A percentile compares a stretch with the other conserved stretches of the same genome.
Evolutionary conservation across 2,797 vertebrate species (phyloP).

Genomic region (Brachyrhaphis roseni): DNA sequence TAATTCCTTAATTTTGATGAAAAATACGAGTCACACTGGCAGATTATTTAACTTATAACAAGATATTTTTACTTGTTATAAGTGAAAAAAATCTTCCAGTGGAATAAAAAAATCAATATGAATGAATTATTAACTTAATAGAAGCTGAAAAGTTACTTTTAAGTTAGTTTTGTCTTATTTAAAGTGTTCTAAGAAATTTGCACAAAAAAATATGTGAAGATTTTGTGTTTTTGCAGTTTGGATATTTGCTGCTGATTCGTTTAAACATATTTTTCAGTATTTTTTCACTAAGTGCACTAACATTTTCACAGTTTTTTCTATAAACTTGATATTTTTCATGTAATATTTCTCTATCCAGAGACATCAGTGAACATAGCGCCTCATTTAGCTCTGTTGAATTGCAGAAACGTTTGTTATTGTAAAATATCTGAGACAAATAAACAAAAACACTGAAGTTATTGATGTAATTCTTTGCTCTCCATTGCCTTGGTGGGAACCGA

Average conservation of each 20-base stretch:
- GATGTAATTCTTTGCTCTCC: not conserved
- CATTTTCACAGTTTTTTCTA: not conserved
- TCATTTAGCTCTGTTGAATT: not conserved
- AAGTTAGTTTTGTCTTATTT: no score
- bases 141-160: no score
- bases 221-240: not conserved
- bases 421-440: not conserved
- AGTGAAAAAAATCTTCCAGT: no score
- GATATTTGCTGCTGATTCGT: not conserved
- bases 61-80: no score
- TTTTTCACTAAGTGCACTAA: not conserved
- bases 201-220: not conserved
- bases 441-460: not conserved
- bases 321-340: not conserved
- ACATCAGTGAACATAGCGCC: not conserved
- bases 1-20: no score
- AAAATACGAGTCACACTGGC: no score
- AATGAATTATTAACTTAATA: no score
- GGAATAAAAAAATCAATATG: no score
- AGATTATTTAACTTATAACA: not conserved
- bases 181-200: no score
- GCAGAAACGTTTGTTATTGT: not conserved
- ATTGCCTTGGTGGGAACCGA: fast-evolving
- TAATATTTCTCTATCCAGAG: not conserved
- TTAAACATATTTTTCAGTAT: not conserved